Conservation (phyloP, 2,797 vertebrate genomes). For the Poeciliopsis presidionis region DNA sequence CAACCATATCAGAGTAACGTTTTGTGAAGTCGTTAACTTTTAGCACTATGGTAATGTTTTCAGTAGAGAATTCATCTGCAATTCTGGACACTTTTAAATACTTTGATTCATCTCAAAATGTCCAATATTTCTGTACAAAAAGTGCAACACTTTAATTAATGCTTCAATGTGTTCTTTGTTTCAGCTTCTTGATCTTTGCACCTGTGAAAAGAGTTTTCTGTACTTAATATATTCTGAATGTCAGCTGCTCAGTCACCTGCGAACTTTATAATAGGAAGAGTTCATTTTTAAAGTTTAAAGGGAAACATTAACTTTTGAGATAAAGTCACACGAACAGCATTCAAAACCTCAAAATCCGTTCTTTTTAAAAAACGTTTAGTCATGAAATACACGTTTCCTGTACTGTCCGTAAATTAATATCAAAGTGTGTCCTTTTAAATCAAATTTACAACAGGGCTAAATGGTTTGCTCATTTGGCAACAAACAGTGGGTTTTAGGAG, state of each 20-base stretch:
- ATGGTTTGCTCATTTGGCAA: constrained; percentile 14
- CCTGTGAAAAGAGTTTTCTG: constrained; percentile 5
- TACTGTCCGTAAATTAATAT: neutral
- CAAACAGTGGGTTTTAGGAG: constrained; percentile 2
- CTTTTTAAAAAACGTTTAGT: too few species aligned
- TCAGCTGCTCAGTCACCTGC: constrained; percentile 28
- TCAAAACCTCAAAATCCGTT: too few species aligned
- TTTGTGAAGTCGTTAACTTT: neutral
- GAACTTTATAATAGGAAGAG: constrained; percentile 24
- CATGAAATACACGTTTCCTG: too few species aligned
- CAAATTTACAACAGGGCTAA: neutral
- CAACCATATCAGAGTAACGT: neutral
- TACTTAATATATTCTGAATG: constrained; percentile 16
- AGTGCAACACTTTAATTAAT: neutral
- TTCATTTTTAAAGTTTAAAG: neutral
- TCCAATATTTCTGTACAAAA: neutral
- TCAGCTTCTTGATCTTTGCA: constrained; percentile 1
- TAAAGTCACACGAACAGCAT: constrained; percentile 1
- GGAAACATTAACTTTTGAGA: constrained; percentile 12
- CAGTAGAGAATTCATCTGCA: neutral
- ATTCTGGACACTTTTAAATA: neutral
- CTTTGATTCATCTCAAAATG: neutral
- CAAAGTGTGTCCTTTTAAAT: neutral
- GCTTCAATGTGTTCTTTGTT: neutral
- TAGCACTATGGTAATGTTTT: neutral